Base-by-base conservation (phyloP, 2,888 invertebrate species). In the Drosophila maculinotata region DNA sequence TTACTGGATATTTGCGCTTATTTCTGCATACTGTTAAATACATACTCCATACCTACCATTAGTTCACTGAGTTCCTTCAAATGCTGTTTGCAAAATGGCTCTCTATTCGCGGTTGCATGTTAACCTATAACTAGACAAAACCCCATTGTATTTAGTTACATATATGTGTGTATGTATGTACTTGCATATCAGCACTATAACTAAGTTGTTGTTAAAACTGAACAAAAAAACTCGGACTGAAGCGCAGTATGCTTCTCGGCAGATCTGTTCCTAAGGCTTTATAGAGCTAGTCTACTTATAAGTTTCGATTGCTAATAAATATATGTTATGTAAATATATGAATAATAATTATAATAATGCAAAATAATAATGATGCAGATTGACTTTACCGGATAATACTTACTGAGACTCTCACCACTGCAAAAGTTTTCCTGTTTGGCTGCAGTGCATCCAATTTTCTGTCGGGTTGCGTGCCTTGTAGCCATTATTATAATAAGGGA, bases 391-490 rank as follows among this genome's bases (percentile, higher is more conserved):
- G 20, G 26, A n/a, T 36, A 8, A 33, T 33, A 17, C 10, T 1
- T 26, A 28, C 7, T 25, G 10, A 17, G 44, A 44, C 30, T 35
- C 35, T 8, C 15, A 7, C 12, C 9, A 3, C 23, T 25, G 17
- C 35, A 59, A 42, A 35, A 42, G 58, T 51, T 45, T 38, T 33
- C 30, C 60, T 26, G 36, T 38, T 63, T 31, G 44, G 20, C 51
- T 51, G 39, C 39, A 64, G 60, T 52, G 44, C 63, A 60, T 60
- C 31, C 63, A 64, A 60, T 64, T 60, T 64, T 51, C 60, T 58
- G 44, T 30, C 39, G 15, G n/a, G 45, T 64, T 45, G 63, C 63
- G 63, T 64, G 63, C 51, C 39, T 28, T 3, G 23, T 52, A 33
- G 63, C 39, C 38, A 60, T 64, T 60, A 64, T 47, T 44, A 8